Evolutionary conservation across 2,113 vertebrate genomes (phyloP), one percentile per base, ranked within the genome.

Genomic region (Mesitornis unicolor): DNA sequence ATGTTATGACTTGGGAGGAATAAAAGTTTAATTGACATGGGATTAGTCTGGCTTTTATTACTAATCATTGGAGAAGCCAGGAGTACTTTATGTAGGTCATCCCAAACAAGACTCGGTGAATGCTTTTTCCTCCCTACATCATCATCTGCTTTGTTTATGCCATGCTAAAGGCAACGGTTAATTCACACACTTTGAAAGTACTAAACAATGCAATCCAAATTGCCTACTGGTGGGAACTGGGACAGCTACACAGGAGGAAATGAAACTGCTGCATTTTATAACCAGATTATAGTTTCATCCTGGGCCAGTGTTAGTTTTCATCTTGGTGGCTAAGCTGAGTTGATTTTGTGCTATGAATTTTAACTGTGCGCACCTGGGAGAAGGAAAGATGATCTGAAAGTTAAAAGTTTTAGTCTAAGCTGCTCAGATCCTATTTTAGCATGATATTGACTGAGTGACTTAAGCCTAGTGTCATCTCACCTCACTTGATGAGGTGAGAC

Each of bases 1-100:
- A 67, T 88, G 43, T 70, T 93, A 59, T 86, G 31, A 26, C 4
- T 1, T 78, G 85, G 79, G 83, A 87, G n/a, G 28, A 95, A 84
- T 84, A 88, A 87, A 93, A 43, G 40, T 94, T 93, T 90, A 70
- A 93, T 92, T 93, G 83, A 87, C 1, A 0, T 81, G 40, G 33
- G 68, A 94, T 96, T 96, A 90, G 68, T 77, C 47, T 90, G 43
- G 26, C 47, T 90, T 95, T 90, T 92, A 84, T 81, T 93, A 51
- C 26, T 84, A 42, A 87, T 90, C n/a, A 51, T 59, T 64, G 68
- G 17, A 81, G 67, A 89, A 61, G 47, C 68, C 82, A 90, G 82
- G 78, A 94, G 56, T 63, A 74, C 53, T 64, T 96, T 65, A 75
- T 93, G 90, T 93, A 90, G 92, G 83, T 96, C 90, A 93, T 92